Percentiles rank a stretch among this genome's conserved stretches.
These are phyloP conservation scores for Oncorhynchus nerka DNA, from an alignment of 2,113 vertebrate species.

Conservation along the genomic window DNA sequence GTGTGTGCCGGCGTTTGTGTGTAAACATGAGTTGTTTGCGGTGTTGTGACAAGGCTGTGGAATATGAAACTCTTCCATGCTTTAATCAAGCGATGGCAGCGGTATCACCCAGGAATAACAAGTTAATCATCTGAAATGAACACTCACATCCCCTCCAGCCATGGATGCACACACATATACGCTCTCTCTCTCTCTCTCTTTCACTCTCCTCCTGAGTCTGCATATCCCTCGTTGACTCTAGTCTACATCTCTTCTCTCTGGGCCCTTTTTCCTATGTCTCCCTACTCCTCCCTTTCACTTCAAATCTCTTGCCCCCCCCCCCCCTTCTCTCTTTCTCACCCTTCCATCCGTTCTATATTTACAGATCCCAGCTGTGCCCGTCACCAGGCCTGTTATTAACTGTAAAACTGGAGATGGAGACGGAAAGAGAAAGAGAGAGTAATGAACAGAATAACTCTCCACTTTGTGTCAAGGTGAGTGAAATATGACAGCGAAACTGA, in stretches of 20 bases:
- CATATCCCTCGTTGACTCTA: background rate
- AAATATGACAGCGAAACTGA: background rate
- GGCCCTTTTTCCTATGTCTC: background rate
- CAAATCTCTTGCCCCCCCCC: slow-evolving; percentile 9
- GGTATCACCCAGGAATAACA: slow-evolving; percentile 60
- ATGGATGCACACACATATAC: slow-evolving; percentile 2
- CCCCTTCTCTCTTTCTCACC: slow-evolving; percentile 9
- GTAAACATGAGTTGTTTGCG: background rate
- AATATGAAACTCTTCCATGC: slow-evolving; percentile 43
- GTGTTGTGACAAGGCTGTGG: slow-evolving; percentile 44
- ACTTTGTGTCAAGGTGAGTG: background rate
- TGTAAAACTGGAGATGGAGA: slow-evolving; percentile 27
- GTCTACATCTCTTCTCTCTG: background rate
- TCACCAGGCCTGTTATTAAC: slow-evolving; percentile 63
- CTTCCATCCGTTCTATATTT: slow-evolving; percentile 35
- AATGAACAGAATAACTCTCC: background rate
- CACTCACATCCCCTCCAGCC: slow-evolving; percentile 49
- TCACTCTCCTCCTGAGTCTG: too few relatives aligned
- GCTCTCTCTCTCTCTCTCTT: too few relatives aligned
- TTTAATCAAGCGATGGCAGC: slow-evolving; percentile 20
- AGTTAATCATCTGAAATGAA: slow-evolving; percentile 73
- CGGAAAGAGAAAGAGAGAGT: slow-evolving; percentile 10
- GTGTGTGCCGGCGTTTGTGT: background rate
- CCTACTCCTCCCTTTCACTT: slow-evolving; percentile 5
- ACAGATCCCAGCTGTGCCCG: slow-evolving; percentile 58